Base-by-base conservation (phyloP, 2,888 invertebrate species). In the Gari tellinella region DNA sequence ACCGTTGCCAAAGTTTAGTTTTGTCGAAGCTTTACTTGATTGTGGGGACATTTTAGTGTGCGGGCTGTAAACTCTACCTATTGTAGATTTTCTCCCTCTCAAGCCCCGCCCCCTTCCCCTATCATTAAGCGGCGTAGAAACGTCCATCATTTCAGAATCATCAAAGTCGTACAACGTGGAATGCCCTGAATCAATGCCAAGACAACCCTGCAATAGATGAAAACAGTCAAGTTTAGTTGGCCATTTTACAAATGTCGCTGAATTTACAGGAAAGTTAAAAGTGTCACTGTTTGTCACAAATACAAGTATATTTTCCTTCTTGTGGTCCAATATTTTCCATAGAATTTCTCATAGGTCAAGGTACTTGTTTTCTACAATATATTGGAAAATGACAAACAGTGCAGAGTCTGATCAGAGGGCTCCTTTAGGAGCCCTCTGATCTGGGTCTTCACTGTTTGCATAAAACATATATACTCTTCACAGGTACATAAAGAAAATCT, bases 191-290 rank as follows among this genome's bases (percentile, higher is more conserved):
- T 19, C 19, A 38, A 15, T 0, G 37, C 23, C 43, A 19, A 46
- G 7, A 15, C 12, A 2, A n/a, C 49, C 66, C 76, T 76, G 70
- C 43, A 76, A 75, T 49, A 75, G 63, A 70, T 62, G 56, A 70
- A 75, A 64, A 75, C 53, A 74, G 65, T 69, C 72, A 61, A 46
- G 45, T 58, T 74, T 56, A 57, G 66, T 62, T 69, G 69, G 69
- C 69, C 64, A 31, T 7, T 31, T 31, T 31, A 31, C 31, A 31
- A 31, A 31, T 7, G 31, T 7, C 4, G 4, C 31, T n/a, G n/a
- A n/a, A 31, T 31, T 31, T 31, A 31, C 10, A 31, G 4, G 10
- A 7, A 31, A 4, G 4, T 31, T 31, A 31, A 31, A 31, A 31
- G 10, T 7, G 10, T n/a, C 4, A 31, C 4, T 31, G 10, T 31